Percentiles rank a stretch among this genome's conserved stretches.
These are phyloP conservation scores for Drosophila orosa DNA, from an alignment of 1,140 invertebrate genomes.

Conservation along the genomic window DNA sequence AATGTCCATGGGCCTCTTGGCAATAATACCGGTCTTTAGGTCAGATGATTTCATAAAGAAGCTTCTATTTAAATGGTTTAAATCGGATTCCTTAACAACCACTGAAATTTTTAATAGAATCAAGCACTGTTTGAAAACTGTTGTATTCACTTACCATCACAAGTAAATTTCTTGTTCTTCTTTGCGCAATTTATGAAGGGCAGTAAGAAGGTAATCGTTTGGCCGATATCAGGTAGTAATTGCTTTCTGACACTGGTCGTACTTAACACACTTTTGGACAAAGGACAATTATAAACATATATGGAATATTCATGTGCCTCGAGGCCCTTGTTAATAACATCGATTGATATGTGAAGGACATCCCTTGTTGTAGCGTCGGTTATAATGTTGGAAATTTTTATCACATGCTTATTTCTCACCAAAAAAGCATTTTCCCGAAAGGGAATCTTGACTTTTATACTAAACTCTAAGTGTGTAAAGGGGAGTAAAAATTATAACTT, in stretches of 20 bases:
- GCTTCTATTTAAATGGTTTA: neutral
- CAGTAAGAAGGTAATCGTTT: slow-evolving; percentile 53
- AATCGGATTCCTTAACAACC: slow-evolving; percentile 19
- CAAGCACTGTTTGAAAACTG: neutral
- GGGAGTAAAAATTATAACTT: neutral
- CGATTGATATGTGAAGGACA: slow-evolving; percentile 59
- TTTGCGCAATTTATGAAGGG: slow-evolving; percentile 46
- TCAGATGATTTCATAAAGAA: neutral
- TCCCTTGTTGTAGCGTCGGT: slow-evolving; percentile 71
- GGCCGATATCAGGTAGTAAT: slow-evolving; percentile 44
- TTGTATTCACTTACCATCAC: slow-evolving; percentile 40
- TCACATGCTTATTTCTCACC: slow-evolving; percentile 16
- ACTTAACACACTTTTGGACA: slow-evolving; percentile 13
- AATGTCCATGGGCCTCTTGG: slow-evolving; percentile 50
- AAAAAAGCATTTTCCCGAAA: slow-evolving; percentile 52
- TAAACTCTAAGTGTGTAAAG: slow-evolving; percentile 30
- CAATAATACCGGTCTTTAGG: slow-evolving; percentile 22
- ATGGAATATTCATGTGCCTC: slow-evolving; percentile 45
- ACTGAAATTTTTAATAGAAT: slow-evolving; percentile 19
- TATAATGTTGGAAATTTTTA: slow-evolving; percentile 58
- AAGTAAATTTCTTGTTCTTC: slow-evolving; percentile 53
- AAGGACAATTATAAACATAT: slow-evolving; percentile 47
- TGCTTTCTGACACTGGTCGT: slow-evolving; percentile 27
- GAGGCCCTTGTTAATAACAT: slow-evolving; percentile 66
- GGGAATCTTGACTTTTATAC: slow-evolving; percentile 61